phyloP scores from a whole-genome alignment of 2,113 vertebrate genomes.

The Chaetodon trifascialis region DNA sequence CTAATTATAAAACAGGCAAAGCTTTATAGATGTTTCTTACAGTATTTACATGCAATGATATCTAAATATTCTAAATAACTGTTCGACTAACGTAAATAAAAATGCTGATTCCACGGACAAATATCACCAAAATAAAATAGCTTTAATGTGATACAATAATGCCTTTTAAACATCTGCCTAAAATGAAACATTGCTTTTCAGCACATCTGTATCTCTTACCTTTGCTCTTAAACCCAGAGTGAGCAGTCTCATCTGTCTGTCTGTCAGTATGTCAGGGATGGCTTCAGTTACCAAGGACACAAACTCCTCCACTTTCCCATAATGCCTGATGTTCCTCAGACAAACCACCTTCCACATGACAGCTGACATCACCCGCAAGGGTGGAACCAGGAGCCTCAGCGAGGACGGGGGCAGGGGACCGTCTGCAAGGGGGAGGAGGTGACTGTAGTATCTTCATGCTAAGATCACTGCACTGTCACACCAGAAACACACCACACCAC shows the following conservation, averaged over 20 bases:
- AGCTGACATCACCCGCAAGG: constrained; percentile 80
- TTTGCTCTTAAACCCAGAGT: constrained; percentile 85
- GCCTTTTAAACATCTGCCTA: background rate
- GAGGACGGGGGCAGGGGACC: constrained; percentile 61
- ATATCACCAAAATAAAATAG: background rate
- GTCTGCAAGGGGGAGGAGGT: constrained; percentile 44
- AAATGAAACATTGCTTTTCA: background rate
- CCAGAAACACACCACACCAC: background rate
- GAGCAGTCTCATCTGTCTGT: constrained; percentile 82
- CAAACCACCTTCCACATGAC: constrained; percentile 82
- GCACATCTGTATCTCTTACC: constrained; percentile 63
- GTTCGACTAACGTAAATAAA: background rate
- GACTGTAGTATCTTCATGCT: background rate
- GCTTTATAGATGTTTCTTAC: too few species aligned
- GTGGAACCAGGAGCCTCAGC: constrained; percentile 73
- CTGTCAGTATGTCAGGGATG: constrained; percentile 81
- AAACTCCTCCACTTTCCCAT: constrained; percentile 84
- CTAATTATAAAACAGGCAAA: too few species aligned
- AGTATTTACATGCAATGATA: too few species aligned
- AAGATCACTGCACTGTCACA: background rate
- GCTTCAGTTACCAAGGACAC: constrained; percentile 77
- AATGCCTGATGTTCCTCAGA: constrained; percentile 73
- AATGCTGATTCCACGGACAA: background rate
- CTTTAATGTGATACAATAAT: background rate
- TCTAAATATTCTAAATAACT: background rate